Percentiles rank a stretch among this genome's conserved stretches.
phyloP scores from a whole-genome alignment of 2,797 vertebrate species.

The Gymnocypris eckloni region DNA sequence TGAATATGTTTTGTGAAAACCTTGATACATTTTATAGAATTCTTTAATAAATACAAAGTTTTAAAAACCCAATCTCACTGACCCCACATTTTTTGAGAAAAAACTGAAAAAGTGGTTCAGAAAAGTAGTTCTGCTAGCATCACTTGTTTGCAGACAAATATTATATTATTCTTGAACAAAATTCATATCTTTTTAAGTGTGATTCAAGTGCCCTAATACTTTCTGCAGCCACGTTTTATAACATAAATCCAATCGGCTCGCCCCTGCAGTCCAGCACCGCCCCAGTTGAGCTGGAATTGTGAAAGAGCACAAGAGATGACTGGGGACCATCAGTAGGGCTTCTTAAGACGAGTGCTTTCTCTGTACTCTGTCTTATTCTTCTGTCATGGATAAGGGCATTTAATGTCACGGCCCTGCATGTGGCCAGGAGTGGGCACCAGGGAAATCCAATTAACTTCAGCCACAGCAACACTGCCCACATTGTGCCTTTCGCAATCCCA shows the following conservation, averaged over 20 bases:
- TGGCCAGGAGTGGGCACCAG: slow-evolving; percentile 74
- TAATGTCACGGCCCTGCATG: slow-evolving; percentile 78
- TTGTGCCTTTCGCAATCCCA: slow-evolving; percentile 60
- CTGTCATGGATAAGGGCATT: slow-evolving; percentile 77
- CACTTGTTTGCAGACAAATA: background rate
- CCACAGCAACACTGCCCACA: slow-evolving; percentile 68
- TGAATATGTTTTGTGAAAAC: background rate
- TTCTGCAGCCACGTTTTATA: background rate
- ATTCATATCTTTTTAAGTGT: background rate
- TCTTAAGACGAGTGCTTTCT: slow-evolving; percentile 78
- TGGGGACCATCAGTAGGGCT: slow-evolving; percentile 70
- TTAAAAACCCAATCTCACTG: background rate
- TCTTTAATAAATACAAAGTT: background rate
- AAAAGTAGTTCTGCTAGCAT: background rate
- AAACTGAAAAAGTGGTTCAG: background rate
- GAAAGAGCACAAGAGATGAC: slow-evolving; percentile 61
- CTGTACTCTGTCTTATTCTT: slow-evolving; percentile 72
- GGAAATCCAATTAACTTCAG: slow-evolving; percentile 77
- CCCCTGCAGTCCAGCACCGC: slow-evolving; percentile 64
- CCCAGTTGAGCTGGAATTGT: slow-evolving; percentile 58
- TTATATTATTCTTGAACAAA: background rate
- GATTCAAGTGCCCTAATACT: background rate
- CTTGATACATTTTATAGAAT: background rate
- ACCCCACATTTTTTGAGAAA: background rate
- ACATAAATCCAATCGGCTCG: slow-evolving; percentile 40